A percentile compares a stretch with the other conserved stretches of the same genome.
Evolutionary conservation across 2,888 invertebrate genomes (phyloP).

Genomic region (Thymelicus sylvestris): DNA sequence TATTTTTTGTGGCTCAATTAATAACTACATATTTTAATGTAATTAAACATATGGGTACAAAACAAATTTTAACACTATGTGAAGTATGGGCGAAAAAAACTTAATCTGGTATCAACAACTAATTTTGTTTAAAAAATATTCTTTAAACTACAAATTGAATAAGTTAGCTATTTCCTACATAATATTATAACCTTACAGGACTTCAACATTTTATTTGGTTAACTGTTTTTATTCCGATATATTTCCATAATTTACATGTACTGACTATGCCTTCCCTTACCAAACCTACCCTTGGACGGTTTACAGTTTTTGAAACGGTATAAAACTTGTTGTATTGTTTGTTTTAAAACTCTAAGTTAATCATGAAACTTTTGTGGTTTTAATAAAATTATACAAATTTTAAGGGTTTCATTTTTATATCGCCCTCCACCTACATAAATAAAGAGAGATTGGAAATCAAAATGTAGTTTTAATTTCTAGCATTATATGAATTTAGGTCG

Average conservation of each 20-base stretch:
- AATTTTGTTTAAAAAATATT: too few relatives aligned
- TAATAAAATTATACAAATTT: slow-evolving; percentile 71
- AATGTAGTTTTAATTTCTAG: slow-evolving; percentile 79
- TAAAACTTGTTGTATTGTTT: slow-evolving; percentile 26
- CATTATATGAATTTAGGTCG: slow-evolving; percentile 49
- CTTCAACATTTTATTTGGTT: too few relatives aligned
- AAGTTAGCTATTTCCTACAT: too few relatives aligned
- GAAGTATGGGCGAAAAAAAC: too few relatives aligned
- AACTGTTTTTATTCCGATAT: background rate
- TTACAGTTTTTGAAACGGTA: slow-evolving; percentile 11
- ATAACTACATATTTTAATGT: too few relatives aligned
- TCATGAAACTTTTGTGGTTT: slow-evolving; percentile 54
- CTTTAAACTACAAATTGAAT: too few relatives aligned
- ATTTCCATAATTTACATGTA: slow-evolving; percentile 22
- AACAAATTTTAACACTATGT: too few relatives aligned
- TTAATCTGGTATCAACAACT: too few relatives aligned
- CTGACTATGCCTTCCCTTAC: slow-evolving; percentile 37
- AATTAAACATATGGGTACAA: too few relatives aligned
- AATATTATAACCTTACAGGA: too few relatives aligned
- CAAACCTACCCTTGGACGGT: slow-evolving; percentile 38
- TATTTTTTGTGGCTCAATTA: background rate
- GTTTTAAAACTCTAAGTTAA: slow-evolving; percentile 30
- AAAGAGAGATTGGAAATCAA: slow-evolving; percentile 75
- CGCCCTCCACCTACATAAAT: slow-evolving; percentile 71
- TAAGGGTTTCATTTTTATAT: slow-evolving; percentile 80